Percentiles rank a stretch among this genome's conserved stretches.
phyloP scores from a whole-genome alignment of 2,113 vertebrate genomes.

The Neogobius melanostomus region DNA sequence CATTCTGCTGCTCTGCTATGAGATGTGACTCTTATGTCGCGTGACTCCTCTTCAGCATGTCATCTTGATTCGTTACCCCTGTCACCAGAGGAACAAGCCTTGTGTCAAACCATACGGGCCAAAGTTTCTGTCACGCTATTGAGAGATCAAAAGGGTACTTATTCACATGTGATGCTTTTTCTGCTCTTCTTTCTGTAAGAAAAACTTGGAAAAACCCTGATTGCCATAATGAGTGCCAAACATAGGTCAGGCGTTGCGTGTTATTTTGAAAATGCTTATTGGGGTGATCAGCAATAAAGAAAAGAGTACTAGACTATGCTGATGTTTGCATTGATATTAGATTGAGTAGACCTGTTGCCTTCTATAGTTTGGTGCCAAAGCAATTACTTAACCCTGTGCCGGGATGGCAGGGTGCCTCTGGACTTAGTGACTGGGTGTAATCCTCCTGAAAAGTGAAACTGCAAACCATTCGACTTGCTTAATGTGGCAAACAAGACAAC shows the following conservation, averaged over 20 bases:
- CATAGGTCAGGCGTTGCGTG: too few relatives aligned
- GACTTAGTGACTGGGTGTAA: constrained; percentile 20
- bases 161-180: constrained; percentile 46
- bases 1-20: constrained; percentile 3
- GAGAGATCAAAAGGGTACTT: constrained; percentile 49
- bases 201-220: constrained; percentile 46
- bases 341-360: constrained; percentile 28
- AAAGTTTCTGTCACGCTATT: constrained; percentile 39
- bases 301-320: constrained; percentile 21
- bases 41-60: constrained; percentile 31
- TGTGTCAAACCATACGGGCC: constrained; percentile 43
- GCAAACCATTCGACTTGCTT: constrained; percentile 31
- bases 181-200: constrained; percentile 50
- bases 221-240: too few relatives aligned
- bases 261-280: too few relatives aligned
- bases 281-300: not conserved
- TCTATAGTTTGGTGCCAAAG: constrained; percentile 36
- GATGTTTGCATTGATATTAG: constrained; percentile 4
- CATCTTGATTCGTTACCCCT: constrained; percentile 48
- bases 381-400: constrained; percentile 59
- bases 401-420: constrained; percentile 18
- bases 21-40: constrained; percentile 7
- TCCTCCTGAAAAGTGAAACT: constrained; percentile 26
- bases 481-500: constrained; percentile 19
- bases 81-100: constrained; percentile 33